Base-by-base conservation (phyloP, 2,797 vertebrate genomes). In the Salarias fasciatus region DNA sequence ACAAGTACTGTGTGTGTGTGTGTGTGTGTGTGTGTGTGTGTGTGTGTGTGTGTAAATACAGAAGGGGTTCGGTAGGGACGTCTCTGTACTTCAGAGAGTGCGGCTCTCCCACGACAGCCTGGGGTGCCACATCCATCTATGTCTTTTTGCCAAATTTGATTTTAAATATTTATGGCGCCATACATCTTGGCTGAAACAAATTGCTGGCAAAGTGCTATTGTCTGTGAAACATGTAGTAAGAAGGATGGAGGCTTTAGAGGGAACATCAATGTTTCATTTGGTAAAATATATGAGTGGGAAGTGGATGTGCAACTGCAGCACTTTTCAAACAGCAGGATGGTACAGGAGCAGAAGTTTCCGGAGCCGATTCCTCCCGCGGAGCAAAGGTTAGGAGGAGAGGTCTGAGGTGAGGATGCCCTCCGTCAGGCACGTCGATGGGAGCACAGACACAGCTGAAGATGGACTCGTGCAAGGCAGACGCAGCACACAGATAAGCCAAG, bases 61-160 rank as follows among this genome's bases (percentile, higher is more conserved):
- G 31, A 63, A 52, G 53, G 63, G 60, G 68, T 76, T 80, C 14
- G 35, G 15, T 61, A 71, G 83, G 77, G 84, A 84, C 67, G 70
- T 82, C 77, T 68, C 70, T 78, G 88, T 72, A 72, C 82, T 79
- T 77, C 12, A 79, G 76, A 81, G 88, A 69, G 75, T 80, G 72
- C 33, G 33, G 33, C 33, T 72, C 79, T 93, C 94, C 92, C 87
- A 90, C 86, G 92, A 94, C 93, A 79, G 89, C 88, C 90, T 78
- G 90, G 88, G 91, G 92, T 91, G 86, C 48, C 80, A 87, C 96
- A 99, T 99, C 94, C 94, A 96, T 99, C 97, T 97, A 91, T 95
- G 97, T 98, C 97, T 94, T 96, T 97, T 97, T 97, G 95, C 96
- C 95, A 97, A 97, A 98, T 99, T 99, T 98, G 96, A 98, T 99